Conservation (phyloP, 2,797 vertebrate species). For the Phataginus tricuspis region DNA sequence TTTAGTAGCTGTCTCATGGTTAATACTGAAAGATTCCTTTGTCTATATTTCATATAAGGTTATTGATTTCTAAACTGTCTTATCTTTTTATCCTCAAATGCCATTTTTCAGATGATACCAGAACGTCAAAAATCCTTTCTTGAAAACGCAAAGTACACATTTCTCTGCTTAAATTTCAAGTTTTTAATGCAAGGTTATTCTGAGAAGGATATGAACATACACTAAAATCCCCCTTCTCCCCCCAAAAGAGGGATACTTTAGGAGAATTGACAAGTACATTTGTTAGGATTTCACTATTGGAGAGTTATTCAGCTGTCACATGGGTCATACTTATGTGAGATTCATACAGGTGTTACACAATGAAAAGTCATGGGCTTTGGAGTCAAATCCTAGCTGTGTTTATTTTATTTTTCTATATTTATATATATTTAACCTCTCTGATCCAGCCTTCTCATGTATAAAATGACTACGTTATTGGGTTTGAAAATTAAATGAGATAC, state of each 20-base stretch:
- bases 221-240: not conserved
- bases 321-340: not conserved
- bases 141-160: not conserved
- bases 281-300: not conserved
- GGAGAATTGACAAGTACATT: not conserved
- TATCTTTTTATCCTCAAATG: conserved; percentile 6
- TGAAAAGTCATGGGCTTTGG: not conserved
- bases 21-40: conserved; percentile 20
- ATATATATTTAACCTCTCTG: not conserved
- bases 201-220: not conserved
- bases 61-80: not conserved
- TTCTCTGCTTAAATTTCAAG: not conserved
- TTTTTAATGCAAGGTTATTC: not conserved
- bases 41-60: not conserved
- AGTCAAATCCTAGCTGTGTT: not conserved
- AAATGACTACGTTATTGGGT: not conserved
- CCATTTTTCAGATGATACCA: conserved; percentile 30
- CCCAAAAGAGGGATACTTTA: not conserved
- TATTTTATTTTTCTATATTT: not conserved
- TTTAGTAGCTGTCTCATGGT: not conserved
- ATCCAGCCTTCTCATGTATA: not conserved
- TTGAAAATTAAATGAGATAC: not conserved
- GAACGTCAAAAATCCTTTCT: not conserved
- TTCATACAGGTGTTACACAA: not conserved
- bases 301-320: not conserved